Evolutionary conservation across 1,140 invertebrate genomes (phyloP), one percentile per base, ranked within the genome.

Genomic region (Drosophila simulans): DNA sequence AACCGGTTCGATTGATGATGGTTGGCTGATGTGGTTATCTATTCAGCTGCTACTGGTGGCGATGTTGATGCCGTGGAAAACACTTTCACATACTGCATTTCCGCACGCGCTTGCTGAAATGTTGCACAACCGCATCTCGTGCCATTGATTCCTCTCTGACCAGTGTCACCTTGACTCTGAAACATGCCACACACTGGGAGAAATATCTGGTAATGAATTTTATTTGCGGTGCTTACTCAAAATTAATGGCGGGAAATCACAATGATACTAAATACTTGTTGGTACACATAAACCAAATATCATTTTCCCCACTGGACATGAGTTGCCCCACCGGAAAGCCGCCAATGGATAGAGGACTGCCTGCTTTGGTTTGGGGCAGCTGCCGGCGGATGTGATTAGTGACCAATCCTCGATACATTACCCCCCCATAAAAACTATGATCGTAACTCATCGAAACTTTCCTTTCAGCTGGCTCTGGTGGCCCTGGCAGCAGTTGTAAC

Each of bases 81-180:
- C 70, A 86, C 83, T 89, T 89, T 88, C 83, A 88, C 83, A 89
- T 72, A 48, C 65, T 63, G 69, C 79, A 83, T 83, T 88, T 86
- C 83, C 83, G 83, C 56, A 83, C 52, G 70, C 70, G 69, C 74
- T 42, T 43, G 57, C 46, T 62, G 60, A 22, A 57, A 53, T 54
- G 56, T 85, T 85, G 83, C 79, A 66, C 79, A 78, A 88, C 72
- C 58, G 37, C 62, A 48, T 70, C 69, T 57, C 34, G 73, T 88
- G 81, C 79, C 79, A 88, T 79, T 79, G 63, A 63, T 59, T 59
- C 70, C 69, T 73, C 37, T 48, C 10, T 39, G 71, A 40, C 35
- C 51, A 52, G n/a, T 59, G 71, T 86, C 79, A 86, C 83, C 82
- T 86, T 86, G 82, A 86, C 82, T 88, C 70, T 86, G 83, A 86